Base-by-base conservation (phyloP, 1,140 invertebrate species). In the Diprion similis region DNA sequence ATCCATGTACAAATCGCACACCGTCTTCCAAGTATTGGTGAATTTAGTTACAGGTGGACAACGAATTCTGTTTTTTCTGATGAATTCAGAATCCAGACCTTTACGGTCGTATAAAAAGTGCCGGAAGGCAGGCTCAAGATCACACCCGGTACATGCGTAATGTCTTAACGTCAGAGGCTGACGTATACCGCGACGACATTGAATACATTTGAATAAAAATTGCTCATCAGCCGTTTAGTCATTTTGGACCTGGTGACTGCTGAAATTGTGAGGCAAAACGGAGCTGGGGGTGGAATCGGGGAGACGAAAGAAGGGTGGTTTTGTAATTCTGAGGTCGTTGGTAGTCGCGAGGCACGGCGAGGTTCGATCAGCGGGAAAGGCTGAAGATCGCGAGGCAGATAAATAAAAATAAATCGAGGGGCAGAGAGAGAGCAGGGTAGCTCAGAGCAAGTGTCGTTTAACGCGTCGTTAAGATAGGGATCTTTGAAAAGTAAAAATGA, bases 401-500 rank as follows among this genome's bases (percentile, higher is more conserved):
- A 59, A 59, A 59, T 59, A 59, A 59, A 7, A 59, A 59, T 59
- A 59, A 59, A 59, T 59, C 51, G 51, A 59, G 51, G 51, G 51
- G 51, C 8, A 59, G 11, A 59, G 51, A 59, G 11, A 59, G 51
- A 59, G 51, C n/a, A 59, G 51, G 51, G 51, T 59, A 11, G 51
- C 51, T 59, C 1, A 8, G 8, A 59, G 51, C 51, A n/a, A 59
- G 51, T 59, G 51, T 59, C 51, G 51, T 59, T 59, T 59, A 59
- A 59, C 51, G 51, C 51, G 51, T 59, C 51, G 51, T 59, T 59
- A 59, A 59, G 51, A 59, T 59, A 59, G 51, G 11, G 11, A 59
- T 59, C 51, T 59, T 59, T 59, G 51, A 59, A 59, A 59, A 59
- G 51, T 59, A 59, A 59, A 59, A 59, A 59, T 59, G 51, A 59